Conservation (phyloP, 2,888 invertebrate species). For the Nudaria mundana region DNA sequence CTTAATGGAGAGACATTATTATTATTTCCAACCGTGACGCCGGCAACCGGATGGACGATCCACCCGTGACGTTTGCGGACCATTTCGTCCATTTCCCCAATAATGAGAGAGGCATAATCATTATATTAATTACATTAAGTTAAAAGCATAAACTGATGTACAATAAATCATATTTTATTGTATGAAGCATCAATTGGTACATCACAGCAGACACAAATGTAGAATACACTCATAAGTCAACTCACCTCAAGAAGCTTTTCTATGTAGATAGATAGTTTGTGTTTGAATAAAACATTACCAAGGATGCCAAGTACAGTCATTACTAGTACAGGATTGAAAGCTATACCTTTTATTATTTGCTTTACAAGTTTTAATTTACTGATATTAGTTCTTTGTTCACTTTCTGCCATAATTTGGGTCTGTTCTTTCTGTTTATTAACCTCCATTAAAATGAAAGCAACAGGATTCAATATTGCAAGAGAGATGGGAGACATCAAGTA, state of each 20-base stretch:
- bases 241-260: conserved; percentile 87
- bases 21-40: too few relatives aligned
- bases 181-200: not conserved
- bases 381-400: conserved; percentile 39
- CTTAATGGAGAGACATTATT: too few relatives aligned
- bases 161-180: too few relatives aligned
- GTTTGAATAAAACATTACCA: conserved; percentile 91
- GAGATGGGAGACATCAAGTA: conserved; percentile 98
- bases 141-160: too few relatives aligned
- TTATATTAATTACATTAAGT: too few relatives aligned
- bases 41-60: too few relatives aligned
- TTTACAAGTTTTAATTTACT: conserved; percentile 57
- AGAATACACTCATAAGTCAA: conserved; percentile 14
- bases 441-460: conserved; percentile 95
- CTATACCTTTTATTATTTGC: conserved; percentile 85
- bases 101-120: too few relatives aligned
- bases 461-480: conserved; percentile 94
- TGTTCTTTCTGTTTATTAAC: conserved; percentile 82
- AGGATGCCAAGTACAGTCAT: conserved; percentile 96
- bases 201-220: not conserved
- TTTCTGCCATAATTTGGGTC: conserved; percentile 36
- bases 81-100: too few relatives aligned
- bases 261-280: conserved; percentile 88
- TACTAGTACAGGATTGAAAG: conserved; percentile 93
- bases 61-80: too few relatives aligned